Base-by-base conservation (phyloP, 2,888 invertebrate genomes). In the Pterostichus niger region DNA sequence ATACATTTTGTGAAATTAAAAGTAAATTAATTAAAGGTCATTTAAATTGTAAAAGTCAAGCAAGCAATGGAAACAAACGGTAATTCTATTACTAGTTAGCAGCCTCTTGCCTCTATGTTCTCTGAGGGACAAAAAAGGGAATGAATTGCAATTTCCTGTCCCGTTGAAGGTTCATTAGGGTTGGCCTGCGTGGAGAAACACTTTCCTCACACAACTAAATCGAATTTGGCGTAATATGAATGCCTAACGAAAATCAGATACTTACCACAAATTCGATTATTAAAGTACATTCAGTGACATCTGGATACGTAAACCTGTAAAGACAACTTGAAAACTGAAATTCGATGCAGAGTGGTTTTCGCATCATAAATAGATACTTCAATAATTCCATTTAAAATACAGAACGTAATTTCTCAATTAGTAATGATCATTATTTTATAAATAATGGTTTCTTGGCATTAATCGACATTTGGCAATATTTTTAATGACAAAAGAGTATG, bases 161-260 rank as follows among this genome's bases (percentile, higher is more conserved):
- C 11, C 61, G 40, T 44, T 71, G 44, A 15, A 17, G 40, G 68
- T 71, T 71, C 68, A 17, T 71, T 71, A 71, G 44, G 9, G 44
- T 13, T 17, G 44, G 68, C 68, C 24, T 0, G 44, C 24, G 3
- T 71, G 44, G 44, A 71, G 44, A 71, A 64, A 71, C 68, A 44
- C 68, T 44, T 71, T 44, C 44, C 17, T 44, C 68, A 44, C 17
- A 71, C 44, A 44, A 71, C 68, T 71, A 71, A 71, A 71, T 71
- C 17, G 68, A 71, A 44, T 71, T 71, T 71, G 68, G 68, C 68
- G 68, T 71, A 71, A 40, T 44, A 71, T 71, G 68, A 71, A 71
- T 71, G 44, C 17, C 44, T 44, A 71, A 71, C 68, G 68, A 44
- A 71, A 71, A 71, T 71, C 68, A 44, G 68, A 44, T 17, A 71